Conservation (phyloP, 2,797 vertebrate genomes). For the Sphaeramia orbicularis region DNA sequence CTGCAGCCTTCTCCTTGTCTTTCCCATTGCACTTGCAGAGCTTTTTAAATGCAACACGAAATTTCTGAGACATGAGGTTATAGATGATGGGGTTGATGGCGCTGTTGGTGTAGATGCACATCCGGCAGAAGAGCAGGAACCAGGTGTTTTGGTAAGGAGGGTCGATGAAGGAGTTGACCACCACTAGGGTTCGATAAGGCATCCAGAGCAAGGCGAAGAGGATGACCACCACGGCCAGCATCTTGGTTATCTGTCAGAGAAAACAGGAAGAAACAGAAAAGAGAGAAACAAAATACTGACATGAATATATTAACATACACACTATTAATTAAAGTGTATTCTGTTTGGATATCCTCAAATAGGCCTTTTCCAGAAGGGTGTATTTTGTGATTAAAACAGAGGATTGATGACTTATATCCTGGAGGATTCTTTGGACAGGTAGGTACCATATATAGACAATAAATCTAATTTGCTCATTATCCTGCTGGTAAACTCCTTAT, state of each 20-base stretch:
- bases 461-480: too few relatives aligned
- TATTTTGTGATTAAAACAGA: too few relatives aligned
- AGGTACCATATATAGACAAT: too few relatives aligned
- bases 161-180: conserved; percentile 92
- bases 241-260: conserved; percentile 89
- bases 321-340: too few relatives aligned
- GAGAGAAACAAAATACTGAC: neutral
- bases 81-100: conserved; percentile 93
- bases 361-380: too few relatives aligned
- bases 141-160: conserved; percentile 89
- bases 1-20: conserved; percentile 51
- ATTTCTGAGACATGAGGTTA: conserved; percentile 93
- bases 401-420: too few relatives aligned
- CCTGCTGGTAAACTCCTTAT: too few relatives aligned
- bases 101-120: conserved; percentile 92
- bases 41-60: conserved; percentile 88
- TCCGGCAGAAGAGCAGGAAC: conserved; percentile 92
- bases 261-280: too few relatives aligned
- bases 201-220: conserved; percentile 92
- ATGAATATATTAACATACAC: neutral
- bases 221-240: conserved; percentile 91
- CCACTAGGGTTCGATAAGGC: conserved; percentile 91
- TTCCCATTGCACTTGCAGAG: conserved; percentile 83
- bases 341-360: too few relatives aligned
- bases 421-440: too few relatives aligned